Percentiles rank a stretch among this genome's conserved stretches.
Evolutionary conservation across 2,888 invertebrate species (phyloP).

Genomic region (Norana najaformis): DNA sequence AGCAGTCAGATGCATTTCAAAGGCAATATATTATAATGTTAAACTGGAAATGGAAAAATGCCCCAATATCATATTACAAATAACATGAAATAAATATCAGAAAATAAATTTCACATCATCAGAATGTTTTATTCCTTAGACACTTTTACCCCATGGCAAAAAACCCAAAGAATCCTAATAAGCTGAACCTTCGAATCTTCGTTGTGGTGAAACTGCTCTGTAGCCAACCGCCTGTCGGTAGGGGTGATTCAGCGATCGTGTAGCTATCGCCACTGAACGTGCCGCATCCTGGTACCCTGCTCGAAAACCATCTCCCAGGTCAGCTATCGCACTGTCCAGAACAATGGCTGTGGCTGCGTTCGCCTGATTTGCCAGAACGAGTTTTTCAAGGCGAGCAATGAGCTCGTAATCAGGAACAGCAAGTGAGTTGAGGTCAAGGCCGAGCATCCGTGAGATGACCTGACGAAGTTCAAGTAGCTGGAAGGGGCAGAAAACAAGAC

Average conservation of each 20-base stretch:
- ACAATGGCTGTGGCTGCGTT: slow-evolving; percentile 55
- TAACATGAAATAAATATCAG: not conserved
- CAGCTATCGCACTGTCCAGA: slow-evolving; percentile 55
- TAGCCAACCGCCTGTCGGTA: not conserved
- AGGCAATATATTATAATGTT: not conserved
- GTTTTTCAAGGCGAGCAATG: slow-evolving; percentile 61
- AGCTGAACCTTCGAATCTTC: not conserved
- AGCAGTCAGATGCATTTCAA: not conserved
- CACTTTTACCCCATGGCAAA: not conserved
- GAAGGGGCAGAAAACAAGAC: slow-evolving; percentile 37
- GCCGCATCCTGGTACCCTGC: slow-evolving; percentile 51
- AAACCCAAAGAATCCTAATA: not conserved
- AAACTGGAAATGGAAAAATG: not conserved
- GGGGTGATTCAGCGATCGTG: not conserved
- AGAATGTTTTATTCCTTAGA: not conserved
- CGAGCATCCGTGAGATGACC: slow-evolving; percentile 62
- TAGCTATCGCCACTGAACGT: slow-evolving; percentile 36
- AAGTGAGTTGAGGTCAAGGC: slow-evolving; percentile 60
- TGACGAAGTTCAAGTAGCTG: slow-evolving; percentile 62
- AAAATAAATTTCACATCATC: not conserved
- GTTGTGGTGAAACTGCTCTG: not conserved
- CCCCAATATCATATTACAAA: too few species aligned
- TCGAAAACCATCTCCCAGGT: slow-evolving; percentile 56
- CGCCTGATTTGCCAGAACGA: slow-evolving; percentile 60
- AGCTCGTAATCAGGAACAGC: slow-evolving; percentile 64